Evolutionary conservation across 2,113 vertebrate genomes (phyloP), one percentile per base, ranked within the genome.

Genomic region (Limnothrissa miodon): DNA sequence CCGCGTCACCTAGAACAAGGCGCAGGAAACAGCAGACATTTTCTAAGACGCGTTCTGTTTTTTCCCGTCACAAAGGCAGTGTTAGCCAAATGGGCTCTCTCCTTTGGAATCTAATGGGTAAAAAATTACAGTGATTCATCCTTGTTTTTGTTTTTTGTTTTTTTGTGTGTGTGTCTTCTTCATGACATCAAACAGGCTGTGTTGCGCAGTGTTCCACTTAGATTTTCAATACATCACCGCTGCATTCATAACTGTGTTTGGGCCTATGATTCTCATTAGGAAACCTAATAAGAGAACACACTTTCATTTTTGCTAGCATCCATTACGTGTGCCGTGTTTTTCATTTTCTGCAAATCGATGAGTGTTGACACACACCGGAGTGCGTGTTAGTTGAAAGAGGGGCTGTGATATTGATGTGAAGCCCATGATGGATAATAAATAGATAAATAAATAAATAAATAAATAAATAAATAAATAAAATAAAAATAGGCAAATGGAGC

Each of bases 71-170:
- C 51, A 5, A 56, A 56, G 4, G 6, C 51, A 56, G 7, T 56
- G 51, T 56, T 56, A 56, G 51, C 21, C 51, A 23, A 56, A 56
- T 56, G 19, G 51, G 51, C 51, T 23, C 51, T 56, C 51, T 21
- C 51, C 11, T 59, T 78, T 39, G 66, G 79, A 78, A 45, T 78
- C 39, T 82, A 84, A 82, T 84, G 81, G 81, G 33, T 80, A 39
- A 82, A 59, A 84, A 84, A 87, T 84, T 25, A 80, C 42, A 45
- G 79, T 39, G 45, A 84, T 87, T 62, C 86, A 87, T 84, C 81
- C 84, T 78, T 19, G 46, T 0, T 23, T 23, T n/a, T n/a, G n/a
- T n/a, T n/a, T n/a, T n/a, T n/a, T n/a, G n/a, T n/a, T 8, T 15
- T 53, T 82, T 82, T 42, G 42, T 42, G 25, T 80, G 59, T 42